phyloP scores from a whole-genome alignment of 1,140 invertebrate genomes.

The Dendrolimus punctatus region DNA sequence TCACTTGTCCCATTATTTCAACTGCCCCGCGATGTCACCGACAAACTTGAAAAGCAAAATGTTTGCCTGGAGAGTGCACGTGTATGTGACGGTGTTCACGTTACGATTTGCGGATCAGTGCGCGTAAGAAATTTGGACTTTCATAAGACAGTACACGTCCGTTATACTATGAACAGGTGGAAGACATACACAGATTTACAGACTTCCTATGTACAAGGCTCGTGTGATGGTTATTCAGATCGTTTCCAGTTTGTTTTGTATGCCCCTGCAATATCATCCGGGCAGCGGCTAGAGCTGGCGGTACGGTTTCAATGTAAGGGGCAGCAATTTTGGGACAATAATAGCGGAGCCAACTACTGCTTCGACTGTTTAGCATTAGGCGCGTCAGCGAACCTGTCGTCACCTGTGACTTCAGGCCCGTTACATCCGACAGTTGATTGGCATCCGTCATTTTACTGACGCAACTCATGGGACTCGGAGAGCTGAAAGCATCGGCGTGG shows the following conservation, averaged over 20 bases:
- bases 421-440: conserved; percentile 57
- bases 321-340: conserved; percentile 93
- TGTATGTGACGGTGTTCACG: conserved; percentile 78
- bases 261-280: conserved; percentile 79
- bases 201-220: conserved; percentile 88
- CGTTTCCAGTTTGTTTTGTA: conserved; percentile 87
- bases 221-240: conserved; percentile 94
- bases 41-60: conserved; percentile 86
- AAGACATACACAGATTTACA: conserved; percentile 85
- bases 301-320: conserved; percentile 88
- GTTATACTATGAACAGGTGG: conserved; percentile 92
- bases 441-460: conserved; percentile 69
- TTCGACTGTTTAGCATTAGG: conserved; percentile 83
- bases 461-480: conserved; percentile 9
- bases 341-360: conserved; percentile 87
- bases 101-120: conserved; percentile 89
- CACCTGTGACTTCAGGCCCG: conserved; percentile 24
- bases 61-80: conserved; percentile 90
- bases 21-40: conserved; percentile 82
- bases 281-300: conserved; percentile 86
- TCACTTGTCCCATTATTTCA: conserved; percentile 83
- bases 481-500: conserved; percentile 19
- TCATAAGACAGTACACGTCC: conserved; percentile 90
- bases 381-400: conserved; percentile 15
- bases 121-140: conserved; percentile 93